phyloP scores from a whole-genome alignment of 2,888 invertebrate species.

The Drosophila diplacantha region DNA sequence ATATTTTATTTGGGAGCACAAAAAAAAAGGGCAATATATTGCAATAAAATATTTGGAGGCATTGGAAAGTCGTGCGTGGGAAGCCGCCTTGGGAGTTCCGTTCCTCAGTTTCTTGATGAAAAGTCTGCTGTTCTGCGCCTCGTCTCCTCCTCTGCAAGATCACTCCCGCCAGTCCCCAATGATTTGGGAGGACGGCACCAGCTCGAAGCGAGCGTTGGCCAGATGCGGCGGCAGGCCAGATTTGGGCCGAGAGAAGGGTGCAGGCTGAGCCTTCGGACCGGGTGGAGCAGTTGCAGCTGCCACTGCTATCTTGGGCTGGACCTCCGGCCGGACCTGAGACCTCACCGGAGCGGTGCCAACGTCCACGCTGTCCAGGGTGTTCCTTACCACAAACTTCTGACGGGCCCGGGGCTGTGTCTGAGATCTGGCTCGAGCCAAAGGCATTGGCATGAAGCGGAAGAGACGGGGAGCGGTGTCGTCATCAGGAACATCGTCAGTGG shows the following conservation, averaged over 20 bases:
- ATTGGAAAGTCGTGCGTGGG: background rate
- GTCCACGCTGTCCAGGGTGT: conserved; percentile 60
- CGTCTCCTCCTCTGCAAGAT: background rate
- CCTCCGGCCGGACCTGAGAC: conserved; percentile 43
- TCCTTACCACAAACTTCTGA: conserved; percentile 46
- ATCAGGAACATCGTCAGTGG: conserved; percentile 8
- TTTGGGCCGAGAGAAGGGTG: conserved; percentile 35
- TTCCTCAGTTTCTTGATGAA: background rate
- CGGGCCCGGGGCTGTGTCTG: conserved; percentile 4
- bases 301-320: conserved; percentile 54
- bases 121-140: background rate
- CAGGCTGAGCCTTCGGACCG: conserved; percentile 54
- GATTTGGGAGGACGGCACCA: conserved; percentile 64
- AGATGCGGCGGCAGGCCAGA: conserved; percentile 45
- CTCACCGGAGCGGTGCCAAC: conserved; percentile 52
- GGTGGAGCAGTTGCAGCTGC: conserved; percentile 43
- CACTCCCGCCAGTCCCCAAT: conserved; percentile 64
- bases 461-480: conserved; percentile 39
- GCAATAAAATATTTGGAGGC: background rate
- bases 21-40: conserved; percentile 4
- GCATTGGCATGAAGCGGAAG: conserved; percentile 46
- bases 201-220: conserved; percentile 50
- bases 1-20: conserved; percentile 14
- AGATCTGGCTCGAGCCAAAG: conserved; percentile 1
- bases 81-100: background rate